Base-by-base conservation (phyloP, 1,140 invertebrate species). In the Dinoponera quadriceps region DNA sequence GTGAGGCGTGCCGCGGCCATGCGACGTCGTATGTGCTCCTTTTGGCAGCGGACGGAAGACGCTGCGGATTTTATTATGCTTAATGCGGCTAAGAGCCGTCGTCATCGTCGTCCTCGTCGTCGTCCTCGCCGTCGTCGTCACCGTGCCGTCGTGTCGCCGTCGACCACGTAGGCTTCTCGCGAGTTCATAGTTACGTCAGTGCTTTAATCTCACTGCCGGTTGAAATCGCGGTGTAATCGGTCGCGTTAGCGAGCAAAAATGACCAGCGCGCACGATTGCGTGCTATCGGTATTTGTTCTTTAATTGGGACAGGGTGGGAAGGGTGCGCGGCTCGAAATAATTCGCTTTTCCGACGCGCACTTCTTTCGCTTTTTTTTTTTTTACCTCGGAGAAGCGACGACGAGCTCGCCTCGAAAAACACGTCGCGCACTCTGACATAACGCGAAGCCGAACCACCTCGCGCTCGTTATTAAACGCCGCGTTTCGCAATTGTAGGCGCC, bases 401-500 rank as follows among this genome's bases (percentile, higher is more conserved):
- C 20, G 57, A 74, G 22, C 4, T 57, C 18, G 25, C 14, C 3
- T 68, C 20, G 33, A 29, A 77, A 77, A 65, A 44, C 9, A 44
- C 27, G n/a, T 20, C 54, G 44, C 54, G 65, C 18, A 48, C 18
- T 59, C 59, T 86, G 66, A 86, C 85, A 60, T 86, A 83, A 87
- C 38, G 27, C 7, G 38, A 4, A 54, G 51, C 9, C 29, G 69
- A 38, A 60, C 27, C 57, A 75, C 20, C 29, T 13, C 33, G n/a
- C 27, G 16, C 3, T 13, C 18, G 20, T 57, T 55, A 60, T 80
- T 80, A 20, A 75, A 59, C 27, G 62, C 68, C 51, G 49, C 22
- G 27, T 88, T 88, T 86, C 81, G 62, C 69, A 88, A 88, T 84
- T 87, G 11, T 44, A 80, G 51, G 51, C 33, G 25, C 44, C 73